These are phyloP conservation scores for Eupithecia dodoneata DNA, from an alignment of 2,888 invertebrate genomes.

Conservation along the genomic window DNA sequence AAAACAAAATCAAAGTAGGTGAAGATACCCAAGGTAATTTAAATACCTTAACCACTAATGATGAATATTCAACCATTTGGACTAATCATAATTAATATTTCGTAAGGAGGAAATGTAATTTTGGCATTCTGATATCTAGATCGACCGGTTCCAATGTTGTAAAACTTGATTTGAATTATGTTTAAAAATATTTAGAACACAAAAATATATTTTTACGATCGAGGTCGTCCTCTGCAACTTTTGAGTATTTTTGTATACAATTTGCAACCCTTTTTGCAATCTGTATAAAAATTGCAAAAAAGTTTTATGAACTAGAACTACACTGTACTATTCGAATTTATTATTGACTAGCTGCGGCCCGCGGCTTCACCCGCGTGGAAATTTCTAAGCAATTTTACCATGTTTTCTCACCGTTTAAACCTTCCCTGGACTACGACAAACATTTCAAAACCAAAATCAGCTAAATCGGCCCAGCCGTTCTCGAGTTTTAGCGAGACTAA, in stretches of 20 bases:
- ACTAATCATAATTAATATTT: slow-evolving; percentile 34
- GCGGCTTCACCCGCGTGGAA: too few relatives aligned
- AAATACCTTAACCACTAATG: not conserved
- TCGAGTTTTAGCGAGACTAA: too few relatives aligned
- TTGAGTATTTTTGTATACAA: not conserved
- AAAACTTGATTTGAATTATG: slow-evolving; percentile 41
- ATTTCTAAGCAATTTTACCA: too few relatives aligned
- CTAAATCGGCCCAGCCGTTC: too few relatives aligned
- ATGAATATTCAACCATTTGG: slow-evolving; percentile 19
- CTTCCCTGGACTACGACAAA: too few relatives aligned
- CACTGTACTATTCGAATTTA: too few relatives aligned
- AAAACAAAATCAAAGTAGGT: not conserved
- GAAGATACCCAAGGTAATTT: not conserved
- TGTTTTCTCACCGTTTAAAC: too few relatives aligned
- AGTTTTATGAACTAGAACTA: not conserved
- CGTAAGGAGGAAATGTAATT: slow-evolving; percentile 48
- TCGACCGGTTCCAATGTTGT: slow-evolving; percentile 51
- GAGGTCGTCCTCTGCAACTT: not conserved
- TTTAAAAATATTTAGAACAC: not conserved
- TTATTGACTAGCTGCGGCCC: too few relatives aligned
- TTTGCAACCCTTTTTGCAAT: not conserved
- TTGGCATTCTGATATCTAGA: slow-evolving; percentile 50
- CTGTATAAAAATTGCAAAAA: not conserved
- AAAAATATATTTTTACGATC: not conserved
- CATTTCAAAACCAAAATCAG: too few relatives aligned